Base-by-base conservation (phyloP, 1,140 invertebrate genomes). In the Psilanteris sp. region DNA sequence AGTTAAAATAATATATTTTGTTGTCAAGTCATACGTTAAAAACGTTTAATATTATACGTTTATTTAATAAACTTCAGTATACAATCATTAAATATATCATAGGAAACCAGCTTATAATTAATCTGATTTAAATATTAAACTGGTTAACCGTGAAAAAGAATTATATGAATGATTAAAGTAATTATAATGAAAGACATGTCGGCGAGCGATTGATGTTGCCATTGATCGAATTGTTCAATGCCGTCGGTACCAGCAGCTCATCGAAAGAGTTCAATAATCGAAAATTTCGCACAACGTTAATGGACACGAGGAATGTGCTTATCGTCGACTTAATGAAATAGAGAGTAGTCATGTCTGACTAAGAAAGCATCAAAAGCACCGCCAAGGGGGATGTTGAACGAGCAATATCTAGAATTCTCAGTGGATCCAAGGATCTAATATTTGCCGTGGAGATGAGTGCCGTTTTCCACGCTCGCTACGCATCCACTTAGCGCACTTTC, bases 371-470 rank as follows among this genome's bases (percentile, higher is more conserved):
- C 75, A 79, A 82, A 80, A 79, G 79, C 78, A 71, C 62, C 43
- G 68, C 46, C 71, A 29, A 73, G 37, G 57, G 46, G 81, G 74
- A 81, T 82, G 81, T 84, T 82, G 77, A 76, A 79, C 74, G 59
- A 82, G 82, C 78, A 80, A 81, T 83, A 84, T 81, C 76, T 70
- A 78, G 79, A 79, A 85, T 84, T 79, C 76, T 81, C 52, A 50
- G 48, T 48, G 71, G 76, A 81, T 83, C 77, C 71, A 68, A 64
- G 75, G 76, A 80, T 82, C 78, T 76, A 84, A 84, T 84, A 85
- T 81, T 84, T 83, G 78, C 78, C 32, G 66, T 74, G 68, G 59
- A 82, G 79, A 83, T 83, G 79, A 82, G 82, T 72, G 77, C 66
- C 44, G 59, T 62, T 61, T 76, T 77, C 68, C 34, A 44, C 54